Evolutionary conservation across 2,113 vertebrate genomes (phyloP), one percentile per base, ranked within the genome.

Genomic region (Acanthochromis polyacanthus): DNA sequence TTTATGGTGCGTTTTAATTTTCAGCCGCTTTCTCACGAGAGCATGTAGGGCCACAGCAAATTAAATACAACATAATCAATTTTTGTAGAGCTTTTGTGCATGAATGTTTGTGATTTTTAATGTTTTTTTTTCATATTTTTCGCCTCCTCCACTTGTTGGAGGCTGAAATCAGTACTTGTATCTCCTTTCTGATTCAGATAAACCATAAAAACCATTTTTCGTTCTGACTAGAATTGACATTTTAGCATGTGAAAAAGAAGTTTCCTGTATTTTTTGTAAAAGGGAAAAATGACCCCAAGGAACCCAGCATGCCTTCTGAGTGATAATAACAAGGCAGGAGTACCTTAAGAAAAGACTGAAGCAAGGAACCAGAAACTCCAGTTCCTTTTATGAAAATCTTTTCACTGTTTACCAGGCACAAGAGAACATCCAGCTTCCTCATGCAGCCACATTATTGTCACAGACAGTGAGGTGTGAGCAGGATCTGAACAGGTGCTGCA

Each of bases 321-420:
- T 15, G 6, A 23, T 1, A 61, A 60, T 15, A 71, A 68, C 19
- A 55, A 11, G 30, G 1, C 15, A 25, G 52, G 59, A 1, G 2
- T 8, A 71, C 22, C 23, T 71, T 52, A 55, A 70, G 25, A 55
- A 36, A 62, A 7, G 52, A 60, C 0, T 48, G 17, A 53, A 36
- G 14, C 8, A 0, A 32, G 2, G 32, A 92, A 90, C 90, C 69
- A 74, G 91, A 86, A 83, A 87, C 3, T 84, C 91, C 80, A 76
- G 87, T 90, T 90, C n/a, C 14, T 17, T 16, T 52, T 16, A 4
- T n/a, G 23, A 51, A 40, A 25, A 19, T 57, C 5, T 19, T 0
- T 14, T 52, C 4, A 48, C 1, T 66, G 40, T 65, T 32, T 59
- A 12, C 14, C 57, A 66, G 38, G 25, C 7, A 9, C 4, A 20